Base-by-base conservation (phyloP, 2,888 invertebrate genomes). In the Eulithis prunata region DNA sequence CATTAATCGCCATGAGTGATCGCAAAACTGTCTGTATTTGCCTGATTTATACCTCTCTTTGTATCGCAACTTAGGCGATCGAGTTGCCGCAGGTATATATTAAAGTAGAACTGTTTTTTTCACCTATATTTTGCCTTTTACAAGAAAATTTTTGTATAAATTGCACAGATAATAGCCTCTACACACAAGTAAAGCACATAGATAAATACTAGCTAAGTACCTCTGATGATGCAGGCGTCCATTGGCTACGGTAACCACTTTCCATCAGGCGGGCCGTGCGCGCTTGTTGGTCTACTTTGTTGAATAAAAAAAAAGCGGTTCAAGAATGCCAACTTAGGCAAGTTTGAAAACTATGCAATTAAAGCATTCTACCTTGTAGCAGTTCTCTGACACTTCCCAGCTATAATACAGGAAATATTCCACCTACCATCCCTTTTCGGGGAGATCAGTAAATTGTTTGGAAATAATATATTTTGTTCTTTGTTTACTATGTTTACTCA, bases 1-100 rank as follows among this genome's bases (percentile, higher is more conserved):
- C 64, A 70, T 73, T 68, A 64, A 71, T 71, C 70, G 70, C 64
- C 64, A 71, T 71, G 73, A 73, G 70, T 57, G 71, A 73, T 73
- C 51, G 69, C 62, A 57, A 14, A 58, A 63, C 71, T 71, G 70
- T 70, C 71, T 53, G 69, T 68, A 68, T 55, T 64, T 69, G 62
- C 68, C 69, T 71, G 73, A 73, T 71, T 73, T 73, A 73, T 73
- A 64, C 66, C 52, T 68, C 69, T 66, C 71, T 73, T 73, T 73
- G 73, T 71, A 71, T 73, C 69, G 69, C 61, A 66, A 69, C 70
- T 69, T 52, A 54, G 57, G 68, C 66, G 71, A 73, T 71, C 68
- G 57, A 46, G 0, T 43, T 14, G 7, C 3, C 49, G 53, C 12
- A 57, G 49, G 58, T 36, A 13, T 10, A 0, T 11, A n/a, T 4